Conservation (phyloP, 2,888 invertebrate genomes). For the Leptopilina syphax region DNA sequence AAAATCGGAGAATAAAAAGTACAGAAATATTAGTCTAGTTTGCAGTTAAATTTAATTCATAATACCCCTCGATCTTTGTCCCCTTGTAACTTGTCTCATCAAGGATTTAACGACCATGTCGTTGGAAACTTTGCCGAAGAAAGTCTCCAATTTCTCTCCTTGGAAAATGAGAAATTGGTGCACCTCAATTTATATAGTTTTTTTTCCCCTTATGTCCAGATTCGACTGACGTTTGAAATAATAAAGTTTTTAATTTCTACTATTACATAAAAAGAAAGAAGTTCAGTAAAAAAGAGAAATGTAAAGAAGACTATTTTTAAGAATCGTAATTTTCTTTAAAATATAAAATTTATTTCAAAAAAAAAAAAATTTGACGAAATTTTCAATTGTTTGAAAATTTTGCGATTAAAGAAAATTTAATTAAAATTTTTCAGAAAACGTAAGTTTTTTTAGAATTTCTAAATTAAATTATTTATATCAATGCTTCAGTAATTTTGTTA, state of each 20-base stretch:
- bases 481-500: no score
- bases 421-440: no score
- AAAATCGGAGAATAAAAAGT: not conserved
- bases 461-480: no score
- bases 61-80: constrained; percentile 62
- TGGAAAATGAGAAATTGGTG: not conserved
- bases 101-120: constrained; percentile 9
- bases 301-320: no score
- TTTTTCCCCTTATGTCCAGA: not conserved
- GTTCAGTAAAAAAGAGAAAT: no score
- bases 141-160: constrained; percentile 18
- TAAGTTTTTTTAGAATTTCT: no score
- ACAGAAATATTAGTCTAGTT: not conserved
- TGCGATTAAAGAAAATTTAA: no score
- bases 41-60: constrained; percentile 67
- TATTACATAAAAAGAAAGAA: no score
- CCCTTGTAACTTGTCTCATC: constrained; percentile 6
- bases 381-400: no score
- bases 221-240: not conserved
- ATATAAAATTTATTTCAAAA: no score
- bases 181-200: not conserved
- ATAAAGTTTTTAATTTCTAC: not conserved
- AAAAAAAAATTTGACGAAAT: no score
- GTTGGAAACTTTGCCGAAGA: constrained; percentile 6
- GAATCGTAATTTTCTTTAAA: no score